Conservation (phyloP, 2,797 vertebrate genomes). For the Trematomus bernacchii region DNA sequence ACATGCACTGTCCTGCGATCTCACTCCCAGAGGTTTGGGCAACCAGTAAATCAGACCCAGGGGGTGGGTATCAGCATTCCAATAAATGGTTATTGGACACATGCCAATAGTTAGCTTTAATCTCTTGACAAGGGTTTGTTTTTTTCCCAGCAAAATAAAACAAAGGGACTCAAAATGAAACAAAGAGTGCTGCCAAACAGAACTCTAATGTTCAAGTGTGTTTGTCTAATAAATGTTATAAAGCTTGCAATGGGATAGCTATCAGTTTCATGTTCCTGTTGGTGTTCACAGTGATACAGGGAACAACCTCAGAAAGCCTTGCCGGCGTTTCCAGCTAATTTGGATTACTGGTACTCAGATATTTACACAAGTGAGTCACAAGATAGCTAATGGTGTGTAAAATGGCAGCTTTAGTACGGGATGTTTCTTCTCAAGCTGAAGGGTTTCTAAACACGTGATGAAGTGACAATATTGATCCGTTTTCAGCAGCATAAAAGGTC, state of each 20-base stretch:
- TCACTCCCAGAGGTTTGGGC: slow-evolving; percentile 9
- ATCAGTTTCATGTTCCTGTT: not conserved
- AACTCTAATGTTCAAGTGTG: not conserved
- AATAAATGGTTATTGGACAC: slow-evolving; percentile 9
- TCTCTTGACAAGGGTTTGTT: slow-evolving; percentile 1
- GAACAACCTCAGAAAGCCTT: not conserved
- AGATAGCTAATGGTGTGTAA: slow-evolving; percentile 9
- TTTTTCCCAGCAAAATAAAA: slow-evolving; percentile 29
- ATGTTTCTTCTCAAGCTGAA: not conserved
- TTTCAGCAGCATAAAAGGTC: not conserved
- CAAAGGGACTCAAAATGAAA: slow-evolving; percentile 14
- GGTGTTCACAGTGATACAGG: not conserved
- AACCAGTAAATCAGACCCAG: not conserved
- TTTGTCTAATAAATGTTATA: not conserved
- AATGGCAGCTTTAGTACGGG: not conserved
- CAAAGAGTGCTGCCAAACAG: slow-evolving; percentile 24
- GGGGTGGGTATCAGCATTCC: slow-evolving; percentile 5
- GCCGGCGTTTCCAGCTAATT: not conserved
- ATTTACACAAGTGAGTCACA: slow-evolving; percentile 20
- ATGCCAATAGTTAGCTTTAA: slow-evolving; percentile 19
- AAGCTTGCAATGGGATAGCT: not conserved
- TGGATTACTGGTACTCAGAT: not conserved
- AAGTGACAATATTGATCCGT: not conserved
- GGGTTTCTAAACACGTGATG: not conserved
- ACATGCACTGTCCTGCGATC: not conserved